phyloP scores from a whole-genome alignment of 2,113 vertebrate genomes.

The Corythoichthys haematopterus region DNA sequence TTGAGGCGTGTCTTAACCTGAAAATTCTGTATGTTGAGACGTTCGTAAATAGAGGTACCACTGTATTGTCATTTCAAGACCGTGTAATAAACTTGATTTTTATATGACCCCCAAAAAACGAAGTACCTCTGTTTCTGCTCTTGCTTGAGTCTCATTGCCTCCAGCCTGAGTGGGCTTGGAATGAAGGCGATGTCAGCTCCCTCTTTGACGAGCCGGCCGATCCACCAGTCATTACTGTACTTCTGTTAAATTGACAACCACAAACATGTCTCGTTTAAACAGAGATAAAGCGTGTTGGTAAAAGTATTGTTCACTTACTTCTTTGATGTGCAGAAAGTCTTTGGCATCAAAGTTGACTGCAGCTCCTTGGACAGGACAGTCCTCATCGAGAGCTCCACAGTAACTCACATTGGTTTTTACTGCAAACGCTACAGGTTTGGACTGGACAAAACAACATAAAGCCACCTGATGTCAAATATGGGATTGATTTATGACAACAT shows the following conservation, averaged over 20 bases:
- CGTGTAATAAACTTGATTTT: not conserved
- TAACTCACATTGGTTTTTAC: constrained; percentile 95
- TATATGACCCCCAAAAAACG: not conserved
- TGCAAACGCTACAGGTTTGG: constrained; percentile 91
- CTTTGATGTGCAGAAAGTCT: constrained; percentile 98
- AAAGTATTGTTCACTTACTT: constrained; percentile 70
- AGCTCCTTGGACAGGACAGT: constrained; percentile 91
- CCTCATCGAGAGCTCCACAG: constrained; percentile 90
- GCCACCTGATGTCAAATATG: not conserved
- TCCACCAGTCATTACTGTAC: constrained; percentile 98
- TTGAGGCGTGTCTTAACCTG: too few relatives aligned
- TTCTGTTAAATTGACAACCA: constrained; percentile 69
- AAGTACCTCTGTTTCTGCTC: constrained; percentile 90
- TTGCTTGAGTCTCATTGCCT: constrained; percentile 92
- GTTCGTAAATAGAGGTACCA: too few relatives aligned
- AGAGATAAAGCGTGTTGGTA: not conserved
- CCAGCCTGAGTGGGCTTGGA: constrained; percentile 90
- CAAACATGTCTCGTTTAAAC: not conserved
- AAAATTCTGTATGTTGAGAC: too few relatives aligned
- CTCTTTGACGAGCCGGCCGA: constrained; percentile 91
- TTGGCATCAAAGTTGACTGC: constrained; percentile 98
- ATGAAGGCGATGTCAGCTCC: constrained; percentile 93
- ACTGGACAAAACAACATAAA: constrained; percentile 59
- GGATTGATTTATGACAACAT: not conserved
- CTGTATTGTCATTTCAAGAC: too few relatives aligned